Percentiles rank a stretch among this genome's conserved stretches.
phyloP scores from a whole-genome alignment of 2,888 invertebrate genomes.

The Cheilosia urbana region DNA sequence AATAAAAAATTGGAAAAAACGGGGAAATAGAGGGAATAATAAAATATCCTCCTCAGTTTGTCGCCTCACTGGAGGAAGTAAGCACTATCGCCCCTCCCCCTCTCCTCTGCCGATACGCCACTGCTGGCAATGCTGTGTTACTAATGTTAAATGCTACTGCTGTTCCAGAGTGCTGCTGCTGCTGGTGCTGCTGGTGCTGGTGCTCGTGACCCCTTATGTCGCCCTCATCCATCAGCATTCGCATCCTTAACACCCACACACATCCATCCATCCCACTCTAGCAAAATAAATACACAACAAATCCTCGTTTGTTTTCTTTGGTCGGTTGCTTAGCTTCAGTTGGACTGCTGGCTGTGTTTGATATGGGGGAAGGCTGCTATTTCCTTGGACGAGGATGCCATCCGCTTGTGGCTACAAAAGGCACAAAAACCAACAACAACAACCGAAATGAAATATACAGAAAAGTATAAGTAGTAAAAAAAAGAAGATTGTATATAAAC shows the following conservation, averaged over 20 bases:
- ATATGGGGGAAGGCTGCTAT: not conserved
- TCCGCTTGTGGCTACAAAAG: constrained; percentile 5
- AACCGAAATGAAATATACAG: constrained; percentile 34
- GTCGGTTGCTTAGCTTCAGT: constrained; percentile 52
- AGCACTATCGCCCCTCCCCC: constrained; percentile 17
- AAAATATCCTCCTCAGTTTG: constrained; percentile 58
- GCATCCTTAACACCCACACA: constrained; percentile 43
- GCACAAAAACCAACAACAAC: constrained; percentile 10
- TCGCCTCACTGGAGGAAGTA: constrained; percentile 54
- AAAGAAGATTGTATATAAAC: constrained; percentile 14
- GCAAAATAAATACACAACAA: constrained; percentile 52
- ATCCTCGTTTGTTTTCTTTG: constrained; percentile 64
- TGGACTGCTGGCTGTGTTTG: constrained; percentile 23
- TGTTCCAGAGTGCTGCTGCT: constrained; percentile 24
- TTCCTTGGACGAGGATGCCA: constrained; percentile 23
- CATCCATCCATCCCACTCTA: not conserved
- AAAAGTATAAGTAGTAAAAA: constrained; percentile 17
- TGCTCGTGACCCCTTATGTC: constrained; percentile 41
- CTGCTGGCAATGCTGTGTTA: constrained; percentile 46
- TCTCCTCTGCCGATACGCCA: not conserved
- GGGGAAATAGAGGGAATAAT: constrained; percentile 33
- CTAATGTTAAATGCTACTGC: constrained; percentile 38
- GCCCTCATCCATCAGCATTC: constrained; percentile 43
- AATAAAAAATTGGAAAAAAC: constrained; percentile 12
- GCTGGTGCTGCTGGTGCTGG: not conserved